These are phyloP conservation scores for Plecturocebus donacophilus DNA, from an alignment of 2,113 vertebrate species.

Conservation along the genomic window DNA sequence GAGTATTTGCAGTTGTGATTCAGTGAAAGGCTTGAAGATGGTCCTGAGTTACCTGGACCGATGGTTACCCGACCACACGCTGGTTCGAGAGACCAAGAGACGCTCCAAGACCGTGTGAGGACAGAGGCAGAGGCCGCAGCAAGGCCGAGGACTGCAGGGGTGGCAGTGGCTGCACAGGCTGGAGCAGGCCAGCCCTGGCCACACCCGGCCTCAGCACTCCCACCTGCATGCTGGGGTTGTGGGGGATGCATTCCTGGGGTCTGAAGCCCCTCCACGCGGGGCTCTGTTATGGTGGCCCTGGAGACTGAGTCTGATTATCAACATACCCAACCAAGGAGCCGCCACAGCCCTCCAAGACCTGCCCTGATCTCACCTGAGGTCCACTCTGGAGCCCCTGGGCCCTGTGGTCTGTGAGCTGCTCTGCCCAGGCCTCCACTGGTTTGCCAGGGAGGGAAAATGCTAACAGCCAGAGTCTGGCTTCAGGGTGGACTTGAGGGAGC, in stretches of 20 bases:
- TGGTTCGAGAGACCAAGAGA: not conserved
- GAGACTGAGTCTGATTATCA: not conserved
- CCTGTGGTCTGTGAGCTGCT: too few species aligned
- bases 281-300: too few species aligned
- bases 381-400: not conserved
- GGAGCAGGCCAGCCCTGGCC: not conserved
- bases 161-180: not conserved
- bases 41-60: too few species aligned
- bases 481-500: not conserved
- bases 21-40: too few species aligned
- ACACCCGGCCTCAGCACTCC: not conserved
- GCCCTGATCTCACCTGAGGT: not conserved
- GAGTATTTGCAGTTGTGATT: not conserved
- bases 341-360: not conserved
- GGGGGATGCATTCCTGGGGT: not conserved
- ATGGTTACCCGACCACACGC: not conserved
- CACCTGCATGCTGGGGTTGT: not conserved
- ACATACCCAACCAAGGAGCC: not conserved
- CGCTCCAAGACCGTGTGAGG: not conserved
- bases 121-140: not conserved
- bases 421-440: not conserved
- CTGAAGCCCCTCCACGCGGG: accelerated
- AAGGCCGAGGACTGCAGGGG: accelerated
- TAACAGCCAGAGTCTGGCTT: not conserved
- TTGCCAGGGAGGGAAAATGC: not conserved